Percentiles rank a stretch among this genome's conserved stretches.
These are phyloP conservation scores for Leuciscus waleckii DNA, from an alignment of 2,797 vertebrate species.

Conservation along the genomic window DNA sequence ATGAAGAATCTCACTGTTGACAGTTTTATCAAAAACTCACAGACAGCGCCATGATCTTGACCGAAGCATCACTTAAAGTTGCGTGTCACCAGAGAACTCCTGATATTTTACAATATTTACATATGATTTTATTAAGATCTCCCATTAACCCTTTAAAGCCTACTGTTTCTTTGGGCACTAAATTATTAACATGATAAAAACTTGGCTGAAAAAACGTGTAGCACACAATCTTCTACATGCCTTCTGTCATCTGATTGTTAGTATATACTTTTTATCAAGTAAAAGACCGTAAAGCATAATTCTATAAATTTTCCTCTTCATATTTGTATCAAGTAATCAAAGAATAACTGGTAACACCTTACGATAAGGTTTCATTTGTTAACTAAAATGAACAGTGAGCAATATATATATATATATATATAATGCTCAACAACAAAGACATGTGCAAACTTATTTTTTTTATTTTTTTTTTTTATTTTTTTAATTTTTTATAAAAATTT, in stretches of 20 bases:
- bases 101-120: not conserved
- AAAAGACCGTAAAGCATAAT: too few species aligned
- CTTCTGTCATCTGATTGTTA: not conserved
- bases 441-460: not conserved
- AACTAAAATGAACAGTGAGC: not conserved
- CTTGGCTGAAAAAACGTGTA: not conserved
- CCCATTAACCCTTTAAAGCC: not conserved
- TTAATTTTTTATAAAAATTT: too few species aligned
- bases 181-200: not conserved
- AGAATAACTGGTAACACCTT: not conserved
- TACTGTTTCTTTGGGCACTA: not conserved
- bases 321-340: not conserved
- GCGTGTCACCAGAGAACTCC: not conserved
- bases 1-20: constrained; percentile 38
- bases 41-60: not conserved
- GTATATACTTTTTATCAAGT: too few species aligned
- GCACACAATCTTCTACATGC: not conserved
- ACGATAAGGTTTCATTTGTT: not conserved
- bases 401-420: not conserved
- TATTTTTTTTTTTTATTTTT: too few species aligned
- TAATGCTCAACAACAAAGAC: not conserved
- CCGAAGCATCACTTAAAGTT: not conserved
- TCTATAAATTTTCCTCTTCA: not conserved
- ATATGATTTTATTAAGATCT: not conserved
- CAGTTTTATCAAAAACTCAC: constrained; percentile 18